These are phyloP conservation scores for Kradibia gibbosae DNA, from an alignment of 1,140 invertebrate species.

Conservation along the genomic window DNA sequence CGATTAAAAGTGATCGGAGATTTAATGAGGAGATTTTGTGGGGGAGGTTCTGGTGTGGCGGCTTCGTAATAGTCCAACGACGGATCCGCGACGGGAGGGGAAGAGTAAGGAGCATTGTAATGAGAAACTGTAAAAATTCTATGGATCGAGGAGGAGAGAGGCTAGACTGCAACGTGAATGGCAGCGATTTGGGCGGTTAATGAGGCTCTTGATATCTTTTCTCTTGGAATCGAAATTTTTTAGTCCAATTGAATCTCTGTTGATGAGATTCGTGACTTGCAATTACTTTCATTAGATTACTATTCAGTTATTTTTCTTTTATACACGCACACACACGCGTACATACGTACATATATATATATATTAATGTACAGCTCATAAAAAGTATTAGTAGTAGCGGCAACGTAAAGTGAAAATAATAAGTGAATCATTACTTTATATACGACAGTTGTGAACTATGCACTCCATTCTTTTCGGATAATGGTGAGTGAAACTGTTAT, in stretches of 20 bases:
- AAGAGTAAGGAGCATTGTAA: neutral
- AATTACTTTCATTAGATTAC: slow-evolving; percentile 5
- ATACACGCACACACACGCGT: too few species aligned
- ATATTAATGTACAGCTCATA: too few species aligned
- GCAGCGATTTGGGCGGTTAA: slow-evolving; percentile 30
- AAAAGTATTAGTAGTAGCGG: neutral
- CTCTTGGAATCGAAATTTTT: slow-evolving; percentile 33
- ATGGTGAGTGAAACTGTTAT: neutral
- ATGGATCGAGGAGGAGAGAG: neutral
- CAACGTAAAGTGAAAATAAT: neutral
- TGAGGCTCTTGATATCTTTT: slow-evolving; percentile 11
- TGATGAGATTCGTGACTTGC: slow-evolving; percentile 30
- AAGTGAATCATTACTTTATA: slow-evolving; percentile 2
- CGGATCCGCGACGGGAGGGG: neutral
- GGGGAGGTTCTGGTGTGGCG: neutral
- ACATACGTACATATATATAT: too few species aligned
- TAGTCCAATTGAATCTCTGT: slow-evolving; percentile 30
- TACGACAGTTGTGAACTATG: neutral
- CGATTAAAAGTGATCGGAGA: slow-evolving; percentile 24
- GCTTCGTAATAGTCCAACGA: neutral
- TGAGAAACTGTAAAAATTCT: slow-evolving; percentile 38
- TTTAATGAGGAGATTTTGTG: slow-evolving; percentile 19
- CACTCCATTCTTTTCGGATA: neutral
- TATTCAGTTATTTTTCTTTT: neutral
- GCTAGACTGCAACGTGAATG: neutral